These are phyloP conservation scores for Conus betulinus DNA, from an alignment of 1,140 invertebrate species.

Conservation along the genomic window DNA sequence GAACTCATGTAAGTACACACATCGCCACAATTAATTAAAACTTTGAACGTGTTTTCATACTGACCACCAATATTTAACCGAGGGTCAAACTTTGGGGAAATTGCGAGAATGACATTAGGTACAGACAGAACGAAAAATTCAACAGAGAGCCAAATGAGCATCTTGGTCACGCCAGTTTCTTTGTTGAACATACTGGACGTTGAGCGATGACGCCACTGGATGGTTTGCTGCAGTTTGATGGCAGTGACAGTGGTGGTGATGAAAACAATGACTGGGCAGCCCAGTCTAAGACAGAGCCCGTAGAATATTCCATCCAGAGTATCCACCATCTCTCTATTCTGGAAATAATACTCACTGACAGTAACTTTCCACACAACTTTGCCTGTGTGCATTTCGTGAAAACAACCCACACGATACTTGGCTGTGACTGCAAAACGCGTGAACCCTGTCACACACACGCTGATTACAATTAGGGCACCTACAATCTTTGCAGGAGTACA, in stretches of 20 bases:
- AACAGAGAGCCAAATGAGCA: background rate
- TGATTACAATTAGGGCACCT: background rate
- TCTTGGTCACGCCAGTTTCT: conserved; percentile 17
- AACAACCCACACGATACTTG: background rate
- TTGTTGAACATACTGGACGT: background rate
- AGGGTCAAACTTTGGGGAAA: no score
- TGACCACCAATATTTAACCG: no score
- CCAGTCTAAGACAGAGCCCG: background rate
- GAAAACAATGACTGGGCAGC: background rate
- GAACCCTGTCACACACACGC: no score
- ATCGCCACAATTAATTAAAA: no score
- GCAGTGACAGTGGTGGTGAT: background rate
- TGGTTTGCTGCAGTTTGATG: background rate
- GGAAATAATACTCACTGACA: background rate
- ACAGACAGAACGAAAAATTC: background rate
- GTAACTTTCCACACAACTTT: background rate
- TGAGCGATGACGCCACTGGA: background rate
- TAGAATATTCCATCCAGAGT: background rate
- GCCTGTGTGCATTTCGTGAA: background rate
- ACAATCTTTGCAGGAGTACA: background rate
- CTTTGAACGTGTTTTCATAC: no score
- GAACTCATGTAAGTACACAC: no score
- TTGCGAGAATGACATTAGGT: no score
- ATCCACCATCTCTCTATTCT: background rate
- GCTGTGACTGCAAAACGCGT: background rate